Evolutionary conservation across 1,140 invertebrate genomes (phyloP).

Genomic region (Vanessa tameamea): DNA sequence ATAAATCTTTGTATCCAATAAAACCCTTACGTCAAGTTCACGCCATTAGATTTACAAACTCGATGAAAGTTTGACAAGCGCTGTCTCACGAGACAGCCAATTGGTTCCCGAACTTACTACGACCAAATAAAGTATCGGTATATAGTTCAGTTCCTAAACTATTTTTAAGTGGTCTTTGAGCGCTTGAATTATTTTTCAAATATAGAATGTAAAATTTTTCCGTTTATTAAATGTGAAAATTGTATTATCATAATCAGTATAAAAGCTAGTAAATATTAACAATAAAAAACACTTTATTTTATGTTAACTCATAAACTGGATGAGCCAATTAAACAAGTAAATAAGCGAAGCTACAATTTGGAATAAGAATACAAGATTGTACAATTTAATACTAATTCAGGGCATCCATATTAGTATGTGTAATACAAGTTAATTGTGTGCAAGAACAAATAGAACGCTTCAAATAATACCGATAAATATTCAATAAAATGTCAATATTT

Average conservation of each 20-base stretch:
- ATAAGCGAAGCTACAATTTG: no score
- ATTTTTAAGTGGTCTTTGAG: constrained; percentile 4
- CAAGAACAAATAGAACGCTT: neutral
- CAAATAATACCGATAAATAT: neutral
- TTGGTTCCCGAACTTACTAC: constrained; percentile 26
- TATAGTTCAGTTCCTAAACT: neutral
- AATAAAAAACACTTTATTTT: no score
- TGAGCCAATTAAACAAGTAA: no score
- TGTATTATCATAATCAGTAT: no score
- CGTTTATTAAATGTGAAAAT: neutral
- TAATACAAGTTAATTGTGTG: no score
- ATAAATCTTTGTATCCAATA: constrained; percentile 12
- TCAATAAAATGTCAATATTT: neutral
- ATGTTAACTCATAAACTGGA: no score
- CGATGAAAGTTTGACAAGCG: constrained; percentile 33
- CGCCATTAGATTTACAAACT: constrained; percentile 14
- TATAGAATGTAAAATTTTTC: neutral
- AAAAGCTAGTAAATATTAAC: no score
- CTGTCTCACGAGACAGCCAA: constrained; percentile 30
- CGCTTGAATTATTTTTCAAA: neutral
- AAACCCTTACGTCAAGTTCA: neutral
- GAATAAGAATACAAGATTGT: no score
- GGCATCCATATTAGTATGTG: no score
- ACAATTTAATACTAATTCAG: no score
- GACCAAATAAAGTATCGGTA: constrained; percentile 9